Evolutionary conservation across 2,797 vertebrate species (phyloP).

Genomic region (Sphenopsis melanotis): DNA sequence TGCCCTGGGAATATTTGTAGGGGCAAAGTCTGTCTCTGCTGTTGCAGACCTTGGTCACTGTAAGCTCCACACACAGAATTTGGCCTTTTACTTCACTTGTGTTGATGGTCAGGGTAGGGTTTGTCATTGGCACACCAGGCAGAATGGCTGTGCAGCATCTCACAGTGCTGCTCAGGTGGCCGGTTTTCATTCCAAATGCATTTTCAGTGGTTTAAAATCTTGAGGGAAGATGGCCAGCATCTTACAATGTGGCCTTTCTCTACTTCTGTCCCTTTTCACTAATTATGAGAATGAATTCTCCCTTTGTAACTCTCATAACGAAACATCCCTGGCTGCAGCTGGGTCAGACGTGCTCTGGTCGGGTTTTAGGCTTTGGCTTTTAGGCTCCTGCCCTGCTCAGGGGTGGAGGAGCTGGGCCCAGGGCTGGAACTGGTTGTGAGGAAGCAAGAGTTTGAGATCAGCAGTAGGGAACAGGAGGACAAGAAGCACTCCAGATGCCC

Average conservation of each 20-base stretch:
- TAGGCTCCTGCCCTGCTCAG: accelerated
- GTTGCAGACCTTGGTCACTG: neutral
- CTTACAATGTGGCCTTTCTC: neutral
- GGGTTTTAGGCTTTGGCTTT: neutral
- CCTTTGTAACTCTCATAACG: neutral
- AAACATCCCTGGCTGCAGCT: neutral
- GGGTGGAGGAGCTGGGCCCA: neutral
- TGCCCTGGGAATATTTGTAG: neutral
- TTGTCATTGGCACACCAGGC: neutral
- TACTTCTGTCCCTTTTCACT: neutral
- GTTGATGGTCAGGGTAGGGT: neutral
- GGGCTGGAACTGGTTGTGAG: neutral
- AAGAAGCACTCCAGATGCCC: neutral
- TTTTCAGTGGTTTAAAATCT: neutral
- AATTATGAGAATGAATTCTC: neutral
- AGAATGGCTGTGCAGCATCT: neutral
- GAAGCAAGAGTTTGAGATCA: neutral
- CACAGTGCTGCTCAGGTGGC: neutral
- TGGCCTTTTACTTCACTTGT: neutral
- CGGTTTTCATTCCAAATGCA: neutral
- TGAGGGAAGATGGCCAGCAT: neutral
- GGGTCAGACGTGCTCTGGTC: neutral
- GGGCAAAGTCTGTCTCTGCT: neutral
- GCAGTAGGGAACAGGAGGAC: accelerated
- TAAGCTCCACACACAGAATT: neutral